Evolutionary conservation across 2,797 vertebrate genomes (phyloP).

Genomic region (Otolemur crassicaudatus): DNA sequence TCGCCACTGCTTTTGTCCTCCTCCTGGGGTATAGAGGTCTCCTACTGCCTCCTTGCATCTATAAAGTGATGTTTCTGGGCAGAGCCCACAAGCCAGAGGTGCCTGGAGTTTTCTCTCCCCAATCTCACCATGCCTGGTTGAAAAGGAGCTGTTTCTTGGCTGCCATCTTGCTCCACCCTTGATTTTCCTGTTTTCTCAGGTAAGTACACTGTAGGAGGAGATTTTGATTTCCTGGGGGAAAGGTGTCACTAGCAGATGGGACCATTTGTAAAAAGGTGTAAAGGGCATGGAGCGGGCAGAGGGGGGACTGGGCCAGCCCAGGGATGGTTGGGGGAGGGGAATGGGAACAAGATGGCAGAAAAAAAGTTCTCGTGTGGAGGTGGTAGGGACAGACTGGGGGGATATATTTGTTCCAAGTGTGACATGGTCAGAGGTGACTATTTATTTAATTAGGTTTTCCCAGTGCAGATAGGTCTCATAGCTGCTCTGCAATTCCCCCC

Average conservation of each 20-base stretch:
- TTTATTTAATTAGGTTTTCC: slow-evolving; percentile 20
- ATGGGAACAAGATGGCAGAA: not conserved
- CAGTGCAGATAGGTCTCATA: not conserved
- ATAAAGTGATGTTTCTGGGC: no score
- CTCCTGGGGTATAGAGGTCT: no score
- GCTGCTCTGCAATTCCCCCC: not conserved
- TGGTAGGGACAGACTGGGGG: not conserved
- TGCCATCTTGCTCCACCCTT: no score
- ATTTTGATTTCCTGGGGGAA: slow-evolving; percentile 24
- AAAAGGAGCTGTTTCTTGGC: no score
- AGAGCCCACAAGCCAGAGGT: no score
- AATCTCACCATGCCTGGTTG: no score
- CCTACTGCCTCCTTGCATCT: no score
- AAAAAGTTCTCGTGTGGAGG: not conserved
- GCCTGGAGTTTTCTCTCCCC: no score
- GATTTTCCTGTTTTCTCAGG: slow-evolving; percentile 32
- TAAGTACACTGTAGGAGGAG: not conserved
- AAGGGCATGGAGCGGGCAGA: not conserved
- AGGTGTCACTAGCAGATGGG: not conserved
- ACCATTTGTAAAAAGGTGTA: not conserved
- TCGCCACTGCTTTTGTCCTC: no score
- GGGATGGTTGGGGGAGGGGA: not conserved
- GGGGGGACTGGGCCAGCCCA: not conserved
- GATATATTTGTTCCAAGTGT: not conserved
- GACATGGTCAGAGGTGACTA: not conserved